These are phyloP conservation scores for Chrysomela aeneicollis DNA, from an alignment of 2,888 invertebrate species.

Conservation along the genomic window DNA sequence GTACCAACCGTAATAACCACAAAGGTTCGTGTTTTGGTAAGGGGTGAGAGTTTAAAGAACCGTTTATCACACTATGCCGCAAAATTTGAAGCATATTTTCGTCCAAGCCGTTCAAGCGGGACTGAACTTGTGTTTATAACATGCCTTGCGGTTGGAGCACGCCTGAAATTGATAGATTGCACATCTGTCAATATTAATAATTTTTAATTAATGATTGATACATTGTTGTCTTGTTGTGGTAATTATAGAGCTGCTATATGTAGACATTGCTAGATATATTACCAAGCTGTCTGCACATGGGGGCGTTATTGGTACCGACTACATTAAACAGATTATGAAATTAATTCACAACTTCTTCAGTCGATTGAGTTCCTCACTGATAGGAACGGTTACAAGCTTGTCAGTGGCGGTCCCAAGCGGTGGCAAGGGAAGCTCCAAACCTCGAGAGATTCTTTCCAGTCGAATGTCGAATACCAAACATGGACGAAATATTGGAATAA, in stretches of 20 bases:
- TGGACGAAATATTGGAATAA: too few relatives aligned
- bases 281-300: constrained; percentile 7
- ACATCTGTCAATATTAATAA: background rate
- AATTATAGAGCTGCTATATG: background rate
- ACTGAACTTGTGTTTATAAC: background rate
- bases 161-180: background rate
- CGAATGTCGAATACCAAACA: too few relatives aligned
- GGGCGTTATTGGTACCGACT: background rate
- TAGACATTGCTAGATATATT: constrained; percentile 8
- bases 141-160: background rate
- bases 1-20: constrained; percentile 9
- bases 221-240: background rate
- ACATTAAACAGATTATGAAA: background rate
- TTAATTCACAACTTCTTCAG: too few relatives aligned
- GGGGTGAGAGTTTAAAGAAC: constrained; percentile 10
- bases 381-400: too few relatives aligned
- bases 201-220: constrained; percentile 1
- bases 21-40: constrained; percentile 9
- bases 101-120: background rate
- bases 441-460: too few relatives aligned
- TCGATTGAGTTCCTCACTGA: too few relatives aligned
- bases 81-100: constrained; percentile 6
- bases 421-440: too few relatives aligned
- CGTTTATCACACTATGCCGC: constrained; percentile 15
- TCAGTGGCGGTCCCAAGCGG: too few relatives aligned